Percentiles rank a stretch among this genome's conserved stretches.
phyloP scores from a whole-genome alignment of 1,140 invertebrate species.

The Sarcophaga peregrina region DNA sequence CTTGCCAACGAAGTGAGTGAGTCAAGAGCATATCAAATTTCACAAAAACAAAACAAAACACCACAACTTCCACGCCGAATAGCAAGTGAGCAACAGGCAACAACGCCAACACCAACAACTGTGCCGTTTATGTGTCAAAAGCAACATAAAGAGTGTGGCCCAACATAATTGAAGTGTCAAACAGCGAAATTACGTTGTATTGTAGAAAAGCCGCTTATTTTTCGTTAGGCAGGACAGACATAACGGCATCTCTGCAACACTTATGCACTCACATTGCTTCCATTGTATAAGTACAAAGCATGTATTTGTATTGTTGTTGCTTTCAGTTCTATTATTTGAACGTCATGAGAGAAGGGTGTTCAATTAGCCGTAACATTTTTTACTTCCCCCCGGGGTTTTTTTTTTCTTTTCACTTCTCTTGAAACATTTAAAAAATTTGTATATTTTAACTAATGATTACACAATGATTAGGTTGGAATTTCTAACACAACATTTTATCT shows the following conservation, averaged over 20 bases:
- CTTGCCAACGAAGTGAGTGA: background rate
- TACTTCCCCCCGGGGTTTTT: background rate
- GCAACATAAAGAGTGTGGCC: slow-evolving; percentile 4
- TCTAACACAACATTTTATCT: background rate
- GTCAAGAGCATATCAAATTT: slow-evolving; percentile 40
- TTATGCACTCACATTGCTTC: background rate
- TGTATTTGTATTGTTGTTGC: background rate
- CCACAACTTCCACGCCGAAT: background rate
- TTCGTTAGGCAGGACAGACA: slow-evolving; percentile 1
- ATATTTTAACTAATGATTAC: slow-evolving; percentile 60
- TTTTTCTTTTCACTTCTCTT: background rate
- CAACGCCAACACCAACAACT: slow-evolving; percentile 8
- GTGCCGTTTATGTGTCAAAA: background rate
- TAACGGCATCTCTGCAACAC: slow-evolving; percentile 19
- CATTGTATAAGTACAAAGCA: background rate
- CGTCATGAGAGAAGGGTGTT: slow-evolving; percentile 61
- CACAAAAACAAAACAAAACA: slow-evolving; percentile 19
- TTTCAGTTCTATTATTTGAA: background rate
- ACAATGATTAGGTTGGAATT: slow-evolving; percentile 63
- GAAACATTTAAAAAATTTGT: slow-evolving; percentile 24
- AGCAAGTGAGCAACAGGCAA: slow-evolving; percentile 11
- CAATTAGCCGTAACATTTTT: slow-evolving; percentile 65
- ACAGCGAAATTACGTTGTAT: slow-evolving; percentile 29
- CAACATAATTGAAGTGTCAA: slow-evolving; percentile 41
- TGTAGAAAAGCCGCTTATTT: slow-evolving; percentile 28